phyloP scores from a whole-genome alignment of 2,888 invertebrate species.

The Drosophila sordidula region DNA sequence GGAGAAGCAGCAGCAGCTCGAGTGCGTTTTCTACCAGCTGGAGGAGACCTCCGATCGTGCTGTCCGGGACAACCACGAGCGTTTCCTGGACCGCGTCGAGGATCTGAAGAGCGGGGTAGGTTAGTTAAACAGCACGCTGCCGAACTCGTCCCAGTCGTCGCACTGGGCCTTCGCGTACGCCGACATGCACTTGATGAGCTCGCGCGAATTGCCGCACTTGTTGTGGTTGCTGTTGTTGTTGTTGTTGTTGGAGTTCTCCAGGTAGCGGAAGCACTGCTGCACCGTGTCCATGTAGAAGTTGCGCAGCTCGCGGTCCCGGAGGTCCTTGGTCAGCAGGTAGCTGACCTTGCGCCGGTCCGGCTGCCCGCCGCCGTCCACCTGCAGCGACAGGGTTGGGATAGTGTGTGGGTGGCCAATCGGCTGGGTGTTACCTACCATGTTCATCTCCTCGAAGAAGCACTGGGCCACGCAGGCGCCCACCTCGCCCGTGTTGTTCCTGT shows the following conservation, averaged over 20 bases:
- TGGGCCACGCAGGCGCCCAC: slow-evolving; percentile 87
- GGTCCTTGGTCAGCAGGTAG: slow-evolving; percentile 87
- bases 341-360: slow-evolving; percentile 89
- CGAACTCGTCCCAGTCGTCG: slow-evolving; percentile 89
- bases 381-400: neutral
- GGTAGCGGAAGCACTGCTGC: slow-evolving; percentile 89
- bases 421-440: slow-evolving; percentile 86
- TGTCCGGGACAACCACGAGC: slow-evolving; percentile 84
- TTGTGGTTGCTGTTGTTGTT: slow-evolving; percentile 81
- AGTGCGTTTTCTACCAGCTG: slow-evolving; percentile 87
- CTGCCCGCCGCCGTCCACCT: slow-evolving; percentile 83
- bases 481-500: slow-evolving; percentile 40
- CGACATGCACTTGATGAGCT: slow-evolving; percentile 87
- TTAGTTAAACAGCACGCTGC: slow-evolving; percentile 84
- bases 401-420: no score
- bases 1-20: slow-evolving; percentile 87
- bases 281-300: slow-evolving; percentile 90
- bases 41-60: slow-evolving; percentile 84
- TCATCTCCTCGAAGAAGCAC: slow-evolving; percentile 89
- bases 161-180: slow-evolving; percentile 91
- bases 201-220: slow-evolving; percentile 79
- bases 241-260: slow-evolving; percentile 86
- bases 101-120: slow-evolving; percentile 86
- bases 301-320: slow-evolving; percentile 88
- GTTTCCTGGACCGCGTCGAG: slow-evolving; percentile 86